Evolutionary conservation across 2,113 vertebrate genomes (phyloP), one percentile per base, ranked within the genome.

Genomic region (Cinclus mexicanus): DNA sequence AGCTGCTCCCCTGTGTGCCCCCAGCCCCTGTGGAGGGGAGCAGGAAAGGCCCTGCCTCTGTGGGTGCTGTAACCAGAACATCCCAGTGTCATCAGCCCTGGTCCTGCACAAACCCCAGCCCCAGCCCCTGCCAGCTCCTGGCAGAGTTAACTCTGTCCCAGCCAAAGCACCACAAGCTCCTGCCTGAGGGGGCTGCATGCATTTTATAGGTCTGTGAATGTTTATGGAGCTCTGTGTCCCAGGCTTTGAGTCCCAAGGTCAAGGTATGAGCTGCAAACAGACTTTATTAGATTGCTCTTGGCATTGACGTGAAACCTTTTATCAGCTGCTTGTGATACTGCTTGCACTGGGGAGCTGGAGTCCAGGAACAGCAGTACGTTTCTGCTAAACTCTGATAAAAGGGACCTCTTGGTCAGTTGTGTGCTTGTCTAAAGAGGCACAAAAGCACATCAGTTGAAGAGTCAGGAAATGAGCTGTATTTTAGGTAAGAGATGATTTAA

Each of bases 251-350:
- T 93, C 52, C 78, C 74, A 93, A 87, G 92, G 76, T 95, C 79
- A 79, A 82, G 44, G 39, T 68, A 13, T 24, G 76, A 92, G 60
- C 81, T 87, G 90, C 87, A 91, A 68, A 82, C 70, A 91, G 70
- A 35, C 37, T 82, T 89, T 10, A 29, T 85, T 56, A 57, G 57
- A 31, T 85, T 89, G 89, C 60, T 59, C 35, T 71, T 59, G 56
- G 56, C 13, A 2, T 55, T 77, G 81, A 50, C 11, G 1, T 84
- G 69, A 60, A 77, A 31, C 23, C 46, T 78, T 70, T 81, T 67
- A 89, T 94, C 57, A 64, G 35, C 26, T 65, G 49, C 47, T 39
- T 33, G 64, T 42, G 37, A 13, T 86, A n/a, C 4, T 72, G 41
- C 31, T 63, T 35, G 4, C 35, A 4, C 42, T 24, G 29, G 25